Conservation (phyloP, 2,888 invertebrate species). For the Lacanobia oleracea region DNA sequence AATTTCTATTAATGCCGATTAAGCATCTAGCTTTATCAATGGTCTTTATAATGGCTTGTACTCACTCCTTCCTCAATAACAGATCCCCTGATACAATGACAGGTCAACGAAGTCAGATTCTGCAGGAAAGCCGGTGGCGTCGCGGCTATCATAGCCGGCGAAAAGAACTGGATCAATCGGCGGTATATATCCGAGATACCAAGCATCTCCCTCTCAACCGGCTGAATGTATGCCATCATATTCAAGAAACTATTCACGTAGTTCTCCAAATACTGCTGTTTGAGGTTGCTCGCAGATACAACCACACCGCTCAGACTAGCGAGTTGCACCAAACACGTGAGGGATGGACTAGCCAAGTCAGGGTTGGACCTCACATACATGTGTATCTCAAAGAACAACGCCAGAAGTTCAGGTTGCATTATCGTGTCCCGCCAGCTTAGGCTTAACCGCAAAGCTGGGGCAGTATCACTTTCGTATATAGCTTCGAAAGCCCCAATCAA, state of each 20-base stretch:
- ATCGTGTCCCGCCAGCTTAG: constrained; percentile 94
- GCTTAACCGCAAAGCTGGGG: constrained; percentile 92
- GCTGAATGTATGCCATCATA: constrained; percentile 86
- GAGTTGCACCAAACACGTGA: constrained; percentile 96
- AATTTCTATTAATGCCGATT: neutral
- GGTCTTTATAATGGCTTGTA: constrained; percentile 40
- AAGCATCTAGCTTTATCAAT: neutral
- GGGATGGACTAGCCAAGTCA: constrained; percentile 94
- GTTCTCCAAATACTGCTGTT: constrained; percentile 86
- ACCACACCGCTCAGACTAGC: constrained; percentile 86
- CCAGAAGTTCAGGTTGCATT: constrained; percentile 93
- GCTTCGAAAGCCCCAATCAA: constrained; percentile 93
- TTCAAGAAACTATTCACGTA: constrained; percentile 86
- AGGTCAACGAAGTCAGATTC: constrained; percentile 84
- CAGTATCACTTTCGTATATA: constrained; percentile 92
- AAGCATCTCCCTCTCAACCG: constrained; percentile 84
- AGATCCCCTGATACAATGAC: constrained; percentile 86
- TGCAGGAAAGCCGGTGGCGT: constrained; percentile 85
- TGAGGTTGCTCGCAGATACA: constrained; percentile 79
- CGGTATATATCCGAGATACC: constrained; percentile 87
- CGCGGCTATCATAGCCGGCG: constrained; percentile 82
- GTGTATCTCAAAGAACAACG: constrained; percentile 96
- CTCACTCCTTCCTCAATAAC: constrained; percentile 87
- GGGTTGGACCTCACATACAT: constrained; percentile 95
- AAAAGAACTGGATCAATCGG: constrained; percentile 85